Base-by-base conservation (phyloP, 2,113 vertebrate genomes). In the Antennarius striatus region DNA sequence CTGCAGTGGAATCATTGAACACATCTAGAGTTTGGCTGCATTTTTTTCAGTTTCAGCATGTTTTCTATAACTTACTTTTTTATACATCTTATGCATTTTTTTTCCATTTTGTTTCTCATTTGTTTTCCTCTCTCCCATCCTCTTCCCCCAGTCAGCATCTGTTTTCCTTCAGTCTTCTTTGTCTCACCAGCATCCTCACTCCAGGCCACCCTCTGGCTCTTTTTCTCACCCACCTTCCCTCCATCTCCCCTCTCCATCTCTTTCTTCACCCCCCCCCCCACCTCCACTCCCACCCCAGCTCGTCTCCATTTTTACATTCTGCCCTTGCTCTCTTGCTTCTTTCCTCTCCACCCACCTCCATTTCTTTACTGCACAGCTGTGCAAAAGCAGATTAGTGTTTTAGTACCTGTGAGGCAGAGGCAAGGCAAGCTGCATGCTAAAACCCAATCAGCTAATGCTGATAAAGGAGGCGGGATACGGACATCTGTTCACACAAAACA, bases 401-500 rank as follows among this genome's bases (percentile, higher is more conserved):
- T 85, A 87, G 88, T 93, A 94, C 93, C 93, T 94, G 93, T 90
- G 92, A 91, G 89, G 88, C 88, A 91, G 89, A 84, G 80, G 85
- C 85, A 76, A 75, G 68, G 80, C 83, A 89, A 80, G 83, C 88
- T 85, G 93, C 87, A 92, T 91, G 90, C 91, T 89, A 91, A 93
- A 93, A 91, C 91, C 92, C 91, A 93, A 93, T 94, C 92, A 93
- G 92, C 92, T 93, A 92, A 93, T 93, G 91, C 89, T 93, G 92
- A 92, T 93, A 92, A 93, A 93, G 91, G 91, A 93, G 93, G 93
- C 85, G 91, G 93, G 89, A 90, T 86, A 68, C 59, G 87, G 93
- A 94, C 93, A 94, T 94, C 93, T 94, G 93, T 93, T 93, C 93
- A 91, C 92, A 92, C 93, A 92, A 90, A 90, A 92, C 90, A 91